Evolutionary conservation across 1,140 invertebrate genomes (phyloP), one percentile per base, ranked within the genome.

Genomic region (Ditylenchus dipsaci): DNA sequence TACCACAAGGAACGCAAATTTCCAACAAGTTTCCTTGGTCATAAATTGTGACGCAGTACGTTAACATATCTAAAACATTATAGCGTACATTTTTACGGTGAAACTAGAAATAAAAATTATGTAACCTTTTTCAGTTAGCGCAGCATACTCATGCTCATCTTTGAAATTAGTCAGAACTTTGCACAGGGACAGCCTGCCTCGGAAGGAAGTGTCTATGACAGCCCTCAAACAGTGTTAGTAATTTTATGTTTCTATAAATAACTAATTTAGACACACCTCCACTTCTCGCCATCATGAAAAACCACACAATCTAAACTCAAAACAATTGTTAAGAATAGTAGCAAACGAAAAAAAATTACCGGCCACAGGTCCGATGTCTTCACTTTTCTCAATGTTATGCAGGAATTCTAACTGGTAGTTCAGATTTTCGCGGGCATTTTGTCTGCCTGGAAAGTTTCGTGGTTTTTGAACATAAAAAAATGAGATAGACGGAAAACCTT

Each of bases 1-100:
- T 38, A 38, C 33, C 33, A 11, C 61, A 21, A 27, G 65, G 29
- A 89, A 89, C 89, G 87, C 92, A 93, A 68, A 97, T 89, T 87
- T 97, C 93, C 53, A 97, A 85, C 0, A 90, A 86, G 81, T 95
- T 90, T 63, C 95, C 95, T 58, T 92, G 88, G 78, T 95, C 89
- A 80, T 96, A 89, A 47, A 98, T 90, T 84, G 97, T 97, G 19
- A 97, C 89, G 72, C 90, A 90, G 83, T 93, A 88, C 63, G 91
- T 95, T 76, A 96, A 85, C 81, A 90, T 89, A 84, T 96, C 85
- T 84, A 72, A 61, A 82, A 76, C 47, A 53, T 64, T 11, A 57
- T 45, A 68, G 53, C 11, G 30, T 21, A 23, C 21, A 74, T 65
- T 21, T 74, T 27, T 43, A 74, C 1, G 29, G n/a, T 13, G 11